These are phyloP conservation scores for Oncorhynchus nerka DNA, from an alignment of 2,113 vertebrate species.

Conservation along the genomic window DNA sequence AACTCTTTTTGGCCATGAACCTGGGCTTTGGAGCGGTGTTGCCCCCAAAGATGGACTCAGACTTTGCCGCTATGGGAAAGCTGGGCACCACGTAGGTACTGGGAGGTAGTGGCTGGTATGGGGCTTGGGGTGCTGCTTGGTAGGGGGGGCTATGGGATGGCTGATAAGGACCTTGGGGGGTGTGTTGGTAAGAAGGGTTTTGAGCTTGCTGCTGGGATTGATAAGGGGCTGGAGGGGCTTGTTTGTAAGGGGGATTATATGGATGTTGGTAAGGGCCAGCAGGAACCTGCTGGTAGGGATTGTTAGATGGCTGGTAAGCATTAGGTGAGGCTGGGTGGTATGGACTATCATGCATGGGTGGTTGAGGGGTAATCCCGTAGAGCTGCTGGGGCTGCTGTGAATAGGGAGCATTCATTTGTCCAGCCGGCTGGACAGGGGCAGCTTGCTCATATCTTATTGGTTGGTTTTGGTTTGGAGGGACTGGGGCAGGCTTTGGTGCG, in stretches of 20 bases:
- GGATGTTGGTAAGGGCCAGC: constrained; percentile 35
- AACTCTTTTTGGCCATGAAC: constrained; percentile 92
- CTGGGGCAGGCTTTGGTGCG: constrained; percentile 46
- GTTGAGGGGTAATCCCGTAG: constrained; percentile 73
- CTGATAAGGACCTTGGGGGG: constrained; percentile 59
- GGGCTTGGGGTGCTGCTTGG: constrained; percentile 56
- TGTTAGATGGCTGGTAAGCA: constrained; percentile 55
- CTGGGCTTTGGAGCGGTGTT: constrained; percentile 88
- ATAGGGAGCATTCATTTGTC: constrained; percentile 65
- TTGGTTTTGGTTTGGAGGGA: constrained; percentile 63
- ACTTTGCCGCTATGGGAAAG: constrained; percentile 78
- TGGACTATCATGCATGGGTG: constrained; percentile 60
- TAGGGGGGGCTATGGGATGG: constrained; percentile 64
- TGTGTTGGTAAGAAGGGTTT: constrained; percentile 57
- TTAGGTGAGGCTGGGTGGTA: constrained; percentile 57
- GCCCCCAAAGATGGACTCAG: constrained; percentile 69
- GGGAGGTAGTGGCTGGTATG: constrained; percentile 64
- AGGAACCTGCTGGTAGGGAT: constrained; percentile 17
- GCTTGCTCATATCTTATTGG: constrained; percentile 64
- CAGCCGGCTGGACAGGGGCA: constrained; percentile 64
- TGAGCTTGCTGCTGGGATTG: constrained; percentile 53
- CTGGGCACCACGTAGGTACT: constrained; percentile 63
- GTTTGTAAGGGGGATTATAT: constrained; percentile 68
- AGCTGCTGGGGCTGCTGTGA: constrained; percentile 67
- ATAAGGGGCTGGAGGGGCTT: constrained; percentile 53